Evolutionary conservation across 2,888 invertebrate species (phyloP).

Genomic region (Sarcophaga rosellei): DNA sequence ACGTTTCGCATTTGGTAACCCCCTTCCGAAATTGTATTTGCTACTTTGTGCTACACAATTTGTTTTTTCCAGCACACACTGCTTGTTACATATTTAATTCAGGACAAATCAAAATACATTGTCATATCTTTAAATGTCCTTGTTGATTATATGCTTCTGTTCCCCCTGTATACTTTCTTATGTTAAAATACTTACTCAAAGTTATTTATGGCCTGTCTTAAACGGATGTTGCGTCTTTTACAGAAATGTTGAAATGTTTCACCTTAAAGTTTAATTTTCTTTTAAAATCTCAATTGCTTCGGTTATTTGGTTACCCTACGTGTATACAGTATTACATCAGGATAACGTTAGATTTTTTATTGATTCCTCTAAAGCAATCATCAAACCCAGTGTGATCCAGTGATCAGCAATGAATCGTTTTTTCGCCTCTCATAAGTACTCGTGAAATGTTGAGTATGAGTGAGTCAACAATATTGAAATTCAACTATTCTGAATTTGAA

Average conservation of each 20-base stretch:
- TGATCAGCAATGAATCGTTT: no score
- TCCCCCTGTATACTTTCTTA: background rate
- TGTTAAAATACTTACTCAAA: background rate
- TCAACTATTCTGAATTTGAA: no score
- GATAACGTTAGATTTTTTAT: background rate
- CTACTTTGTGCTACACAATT: background rate
- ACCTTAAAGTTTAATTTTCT: conserved; percentile 36
- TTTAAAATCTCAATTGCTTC: background rate
- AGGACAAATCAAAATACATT: conserved; percentile 56
- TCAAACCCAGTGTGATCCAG: no score
- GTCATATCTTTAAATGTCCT: conserved; percentile 41
- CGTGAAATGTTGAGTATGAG: no score
- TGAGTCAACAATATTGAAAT: no score
- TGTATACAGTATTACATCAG: background rate
- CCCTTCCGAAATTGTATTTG: background rate
- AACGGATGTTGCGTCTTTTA: conserved; percentile 26
- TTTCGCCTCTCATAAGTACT: no score
- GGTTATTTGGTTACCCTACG: background rate
- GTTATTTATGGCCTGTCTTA: conserved; percentile 44
- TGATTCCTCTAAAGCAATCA: background rate
- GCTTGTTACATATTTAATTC: conserved; percentile 4
- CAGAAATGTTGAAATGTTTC: conserved; percentile 31
- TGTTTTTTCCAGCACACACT: conserved; percentile 10
- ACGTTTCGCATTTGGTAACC: background rate
- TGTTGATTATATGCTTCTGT: background rate